Base-by-base conservation (phyloP, 2,113 vertebrate species). In the Chloropsis hardwickii region DNA sequence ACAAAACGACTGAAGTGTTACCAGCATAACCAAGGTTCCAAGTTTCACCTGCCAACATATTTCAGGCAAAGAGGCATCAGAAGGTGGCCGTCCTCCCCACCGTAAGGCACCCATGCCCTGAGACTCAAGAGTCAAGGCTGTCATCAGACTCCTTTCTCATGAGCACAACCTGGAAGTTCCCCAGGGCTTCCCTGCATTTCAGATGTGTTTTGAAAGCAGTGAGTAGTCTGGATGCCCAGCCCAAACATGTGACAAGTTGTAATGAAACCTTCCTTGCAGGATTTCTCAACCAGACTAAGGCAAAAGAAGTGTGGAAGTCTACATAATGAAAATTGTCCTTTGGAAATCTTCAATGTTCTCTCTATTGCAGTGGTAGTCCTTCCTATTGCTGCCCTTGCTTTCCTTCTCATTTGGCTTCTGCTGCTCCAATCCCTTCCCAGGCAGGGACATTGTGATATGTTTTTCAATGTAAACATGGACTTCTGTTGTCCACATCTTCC, bases 141-240 rank as follows among this genome's bases (percentile, higher is more conserved):
- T 90, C 31, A 33, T 80, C 47, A 33, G 64, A 56, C 1, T 2
- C 9, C 5, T 58, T 72, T 85, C 35, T 69, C 28, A 44, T 53
- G 50, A 50, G 29, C 0, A 0, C 5, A 70, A 33, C 12, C 13
- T 0, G 1, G 42, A 21, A 70, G 47, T 31, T 85, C 37, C 22
- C 22, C 4, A 3, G 27, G 40, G 14, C 29, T 80, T 87, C 33
- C 27, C 19, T 5, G 70, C 11, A 33, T 76, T 84, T 84, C 48
- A 62, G 21, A 9, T 50, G 37, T 73, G 28, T 81, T 91, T 87
- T 50, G 39, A 85, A 91, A 88, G 47, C 15, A 44, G 14, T 50
- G 40, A 82, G 12, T 51, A 87, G 31, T 15, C 44, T 69, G 31
- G 9, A 17, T 83, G 42, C 18, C 50, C 39, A 66, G 20, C 13